Evolutionary conservation across 2,888 invertebrate genomes (phyloP).

Genomic region (Marronus borbonicus): DNA sequence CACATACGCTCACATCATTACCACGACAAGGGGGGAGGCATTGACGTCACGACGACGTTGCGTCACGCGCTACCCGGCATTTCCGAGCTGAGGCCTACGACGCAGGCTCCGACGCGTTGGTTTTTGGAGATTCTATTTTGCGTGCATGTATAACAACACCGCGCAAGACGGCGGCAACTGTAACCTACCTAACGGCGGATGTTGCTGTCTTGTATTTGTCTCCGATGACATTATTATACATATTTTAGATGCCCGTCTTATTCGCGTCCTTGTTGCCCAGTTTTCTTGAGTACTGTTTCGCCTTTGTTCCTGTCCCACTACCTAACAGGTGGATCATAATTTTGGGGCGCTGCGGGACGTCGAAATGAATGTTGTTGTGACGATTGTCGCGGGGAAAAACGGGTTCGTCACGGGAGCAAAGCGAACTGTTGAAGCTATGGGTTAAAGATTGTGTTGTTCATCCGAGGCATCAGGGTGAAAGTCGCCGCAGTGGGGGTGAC

Average conservation of each 20-base stretch:
- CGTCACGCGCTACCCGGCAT: constrained; percentile 53
- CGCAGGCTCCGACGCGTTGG: constrained; percentile 31
- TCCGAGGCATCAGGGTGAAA: neutral
- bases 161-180: constrained; percentile 2
- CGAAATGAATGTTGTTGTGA: constrained; percentile 29
- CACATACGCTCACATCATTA: neutral
- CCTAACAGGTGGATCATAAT: constrained; percentile 50
- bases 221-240: neutral
- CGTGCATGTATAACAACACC: constrained; percentile 3
- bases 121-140: constrained; percentile 10
- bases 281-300: neutral
- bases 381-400: constrained; percentile 28
- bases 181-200: neutral
- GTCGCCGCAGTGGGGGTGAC: constrained; percentile 15
- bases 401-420: constrained; percentile 5
- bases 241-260: neutral
- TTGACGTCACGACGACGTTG: constrained; percentile 61
- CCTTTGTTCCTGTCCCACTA: neutral
- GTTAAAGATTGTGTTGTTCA: constrained; percentile 7
- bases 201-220: constrained; percentile 13
- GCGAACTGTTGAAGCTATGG: neutral
- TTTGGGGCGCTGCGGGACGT: constrained; percentile 27
- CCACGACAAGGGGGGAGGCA: constrained; percentile 54
- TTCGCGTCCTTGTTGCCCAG: constrained; percentile 13
- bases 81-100: constrained; percentile 42